These are phyloP conservation scores for Agrypnia vestita DNA, from an alignment of 1,140 invertebrate species.

Conservation along the genomic window DNA sequence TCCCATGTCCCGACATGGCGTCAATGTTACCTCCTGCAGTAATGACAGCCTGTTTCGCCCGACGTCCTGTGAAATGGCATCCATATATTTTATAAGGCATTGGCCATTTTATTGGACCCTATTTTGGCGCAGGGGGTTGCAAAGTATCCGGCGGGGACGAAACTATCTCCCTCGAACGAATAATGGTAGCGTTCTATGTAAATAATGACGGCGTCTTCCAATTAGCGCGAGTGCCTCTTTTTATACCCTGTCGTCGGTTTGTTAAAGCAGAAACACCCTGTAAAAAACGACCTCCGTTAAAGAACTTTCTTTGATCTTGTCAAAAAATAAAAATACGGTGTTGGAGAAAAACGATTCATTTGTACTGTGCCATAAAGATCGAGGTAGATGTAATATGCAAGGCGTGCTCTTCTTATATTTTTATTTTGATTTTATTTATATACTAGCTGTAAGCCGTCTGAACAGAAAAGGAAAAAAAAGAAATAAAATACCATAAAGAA, in stretches of 20 bases:
- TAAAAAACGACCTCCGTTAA: neutral
- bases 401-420: no score
- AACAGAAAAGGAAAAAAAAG: no score
- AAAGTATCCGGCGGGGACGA: neutral
- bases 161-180: conserved; percentile 36
- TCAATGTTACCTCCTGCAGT: no score
- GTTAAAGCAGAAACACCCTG: neutral
- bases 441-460: no score
- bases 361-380: no score
- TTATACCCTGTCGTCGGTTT: conserved; percentile 23
- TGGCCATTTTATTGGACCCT: neutral
- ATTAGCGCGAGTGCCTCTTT: conserved; percentile 57
- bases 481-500: no score
- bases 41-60: neutral
- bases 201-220: conserved; percentile 59
- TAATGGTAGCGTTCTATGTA: conserved; percentile 59
- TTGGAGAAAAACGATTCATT: no score
- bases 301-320: conserved; percentile 1
- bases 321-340: neutral
- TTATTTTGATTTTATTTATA: no score
- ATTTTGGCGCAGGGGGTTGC: neutral
- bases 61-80: neutral
- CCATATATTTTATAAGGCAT: neutral
- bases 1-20: no score
- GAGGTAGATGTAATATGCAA: no score